Conservation (phyloP, 2,113 vertebrate species). For the Phylloscopus trochiloides region DNA sequence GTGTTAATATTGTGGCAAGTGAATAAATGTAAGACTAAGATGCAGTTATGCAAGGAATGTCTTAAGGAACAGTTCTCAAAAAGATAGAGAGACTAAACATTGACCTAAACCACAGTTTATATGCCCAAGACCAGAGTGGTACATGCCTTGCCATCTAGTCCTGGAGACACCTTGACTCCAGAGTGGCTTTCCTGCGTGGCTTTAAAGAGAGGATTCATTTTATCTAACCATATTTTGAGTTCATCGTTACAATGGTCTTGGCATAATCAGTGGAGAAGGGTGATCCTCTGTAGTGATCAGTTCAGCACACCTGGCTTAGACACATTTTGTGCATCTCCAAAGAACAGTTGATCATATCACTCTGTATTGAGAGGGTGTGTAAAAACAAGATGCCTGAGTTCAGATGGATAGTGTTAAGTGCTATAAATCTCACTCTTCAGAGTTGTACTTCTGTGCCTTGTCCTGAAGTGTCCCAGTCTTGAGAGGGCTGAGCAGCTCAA, state of each 20-base stretch:
- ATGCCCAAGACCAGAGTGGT: neutral
- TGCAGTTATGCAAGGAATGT: neutral
- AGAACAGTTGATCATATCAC: neutral
- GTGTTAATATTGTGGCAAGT: neutral
- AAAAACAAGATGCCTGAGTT: slow-evolving; percentile 47
- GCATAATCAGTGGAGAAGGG: neutral
- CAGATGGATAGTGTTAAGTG: slow-evolving; percentile 68
- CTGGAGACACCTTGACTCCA: neutral
- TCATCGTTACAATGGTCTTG: neutral
- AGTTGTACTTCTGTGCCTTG: slow-evolving; percentile 71
- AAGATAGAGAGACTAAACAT: neutral
- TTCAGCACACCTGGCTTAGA: neutral
- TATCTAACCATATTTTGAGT: neutral
- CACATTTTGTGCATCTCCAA: neutral
- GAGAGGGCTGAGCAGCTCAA: slow-evolving; percentile 71
- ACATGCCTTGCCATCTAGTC: neutral
- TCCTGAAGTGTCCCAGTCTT: slow-evolving; percentile 72
- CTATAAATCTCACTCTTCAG: slow-evolving; percentile 73
- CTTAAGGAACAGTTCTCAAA: neutral
- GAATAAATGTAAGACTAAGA: neutral
- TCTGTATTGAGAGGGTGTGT: slow-evolving; percentile 23
- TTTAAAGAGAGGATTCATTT: neutral
- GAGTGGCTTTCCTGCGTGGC: neutral
- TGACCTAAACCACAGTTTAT: neutral
- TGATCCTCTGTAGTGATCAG: neutral